Base-by-base conservation (phyloP, 2,113 vertebrate species). In the Tragelaphus imberbis region DNA sequence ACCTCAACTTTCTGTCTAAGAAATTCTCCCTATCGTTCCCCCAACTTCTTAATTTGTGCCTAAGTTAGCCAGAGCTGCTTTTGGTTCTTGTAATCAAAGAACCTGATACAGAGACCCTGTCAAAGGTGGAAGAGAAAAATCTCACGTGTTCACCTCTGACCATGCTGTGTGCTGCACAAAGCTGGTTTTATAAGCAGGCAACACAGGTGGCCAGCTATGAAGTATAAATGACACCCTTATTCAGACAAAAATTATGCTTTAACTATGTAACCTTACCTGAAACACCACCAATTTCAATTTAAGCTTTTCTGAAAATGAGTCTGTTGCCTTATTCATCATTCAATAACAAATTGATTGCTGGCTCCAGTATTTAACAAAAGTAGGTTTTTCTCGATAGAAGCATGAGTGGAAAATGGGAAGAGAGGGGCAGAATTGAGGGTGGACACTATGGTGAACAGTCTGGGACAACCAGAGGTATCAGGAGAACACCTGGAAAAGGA, bases 161-260 rank as follows among this genome's bases (percentile, higher is more conserved):
- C 40, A 6, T 2, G 63, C 40, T 75, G n/a, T 47, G 2, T 5
- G 58, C 5, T 33, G 40, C 59, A 81, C 77, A 97, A 94, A 85
- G 51, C 79, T 84, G 51, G 28, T 84, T 94, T 95, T 84, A 92
- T 90, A 84, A 75, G 51, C 51, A 86, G 68, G 28, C 61, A 90
- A 84, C 95, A 79, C 89, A 97, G 82, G 90, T 97, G 92, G 91
- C 79, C 75, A 92, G 87, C 84, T 90, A 81, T 85, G 75, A 96
- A 65, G 53, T 53, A 55, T 81, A 86, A 91, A 95, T 40, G 75
- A 86, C 44, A 90, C 49, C 71, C 53, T 96, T 63, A 55, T 14
- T 55, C 49, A 91, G 89, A n/a, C 71, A 36, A 82, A 88, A 97
- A 53, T 25, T 89, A 51, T 30, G 36, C 71, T 92, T 90, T 80